Evolutionary conservation across 2,888 invertebrate genomes (phyloP).

Genomic region (Cremastinae sp.): DNA sequence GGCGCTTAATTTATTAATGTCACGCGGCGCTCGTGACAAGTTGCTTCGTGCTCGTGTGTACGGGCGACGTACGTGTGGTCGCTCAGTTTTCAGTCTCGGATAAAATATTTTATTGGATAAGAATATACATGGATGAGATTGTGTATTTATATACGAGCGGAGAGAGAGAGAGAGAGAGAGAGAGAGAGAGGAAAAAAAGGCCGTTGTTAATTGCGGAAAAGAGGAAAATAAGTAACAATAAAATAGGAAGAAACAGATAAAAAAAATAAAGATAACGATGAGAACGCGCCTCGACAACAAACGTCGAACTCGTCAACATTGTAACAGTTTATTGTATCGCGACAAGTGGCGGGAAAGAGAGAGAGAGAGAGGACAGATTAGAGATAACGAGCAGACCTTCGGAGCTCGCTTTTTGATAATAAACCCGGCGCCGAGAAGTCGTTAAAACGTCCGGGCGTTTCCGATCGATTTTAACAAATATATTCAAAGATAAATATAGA

Average conservation of each 20-base stretch:
- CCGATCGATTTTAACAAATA: conserved; percentile 46
- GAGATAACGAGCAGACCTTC: conserved; percentile 48
- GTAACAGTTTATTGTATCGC: conserved; percentile 41
- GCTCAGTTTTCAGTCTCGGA: conserved; percentile 30
- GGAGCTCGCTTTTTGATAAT: conserved; percentile 33
- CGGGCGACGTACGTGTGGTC: neutral
- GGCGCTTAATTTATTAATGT: neutral
- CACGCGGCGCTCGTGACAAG: conserved; percentile 17
- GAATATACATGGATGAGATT: conserved; percentile 11
- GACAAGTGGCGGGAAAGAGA: conserved; percentile 48
- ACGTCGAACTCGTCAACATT: conserved; percentile 41
- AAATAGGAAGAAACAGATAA: conserved; percentile 3
- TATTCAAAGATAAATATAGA: conserved; percentile 3
- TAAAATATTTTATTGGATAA: conserved; percentile 42
- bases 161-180: neutral
- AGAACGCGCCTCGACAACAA: conserved; percentile 12
- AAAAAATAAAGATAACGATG: conserved; percentile 7
- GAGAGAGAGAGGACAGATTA: conserved; percentile 23
- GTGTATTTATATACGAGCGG: conserved; percentile 1
- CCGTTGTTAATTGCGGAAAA: too few species aligned
- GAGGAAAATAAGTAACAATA: too few species aligned
- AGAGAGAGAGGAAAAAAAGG: too few species aligned
- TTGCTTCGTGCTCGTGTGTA: conserved; percentile 10
- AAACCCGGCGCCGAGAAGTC: conserved; percentile 39
- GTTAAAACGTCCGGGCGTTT: conserved; percentile 48